These are phyloP conservation scores for Ceramica pisi DNA, from an alignment of 2,888 invertebrate species.

Conservation along the genomic window DNA sequence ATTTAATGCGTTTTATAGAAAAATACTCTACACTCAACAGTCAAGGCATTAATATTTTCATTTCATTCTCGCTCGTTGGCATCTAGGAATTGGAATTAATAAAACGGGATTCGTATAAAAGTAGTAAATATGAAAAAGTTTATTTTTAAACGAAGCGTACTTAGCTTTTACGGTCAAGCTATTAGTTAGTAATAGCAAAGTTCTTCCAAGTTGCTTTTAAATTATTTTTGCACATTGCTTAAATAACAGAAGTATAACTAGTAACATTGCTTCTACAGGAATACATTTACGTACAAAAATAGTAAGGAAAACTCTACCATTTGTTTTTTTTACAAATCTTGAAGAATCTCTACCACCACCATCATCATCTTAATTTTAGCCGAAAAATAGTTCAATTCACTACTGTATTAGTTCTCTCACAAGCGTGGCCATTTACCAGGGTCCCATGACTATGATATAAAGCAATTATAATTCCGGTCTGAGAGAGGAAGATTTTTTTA, in stretches of 20 bases:
- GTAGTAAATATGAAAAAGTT: background rate
- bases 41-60: slow-evolving; percentile 13
- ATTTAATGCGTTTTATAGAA: slow-evolving; percentile 22
- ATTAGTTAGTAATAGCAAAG: background rate
- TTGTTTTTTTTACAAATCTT: background rate
- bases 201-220: background rate
- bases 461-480: no score
- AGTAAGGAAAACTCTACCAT: background rate
- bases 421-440: no score
- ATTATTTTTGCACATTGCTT: background rate
- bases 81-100: slow-evolving; percentile 16
- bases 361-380: no score
- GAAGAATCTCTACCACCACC: no score
- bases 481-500: no score
- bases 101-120: background rate
- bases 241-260: background rate
- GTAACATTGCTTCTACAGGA: background rate
- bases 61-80: slow-evolving; percentile 16
- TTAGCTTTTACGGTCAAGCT: background rate
- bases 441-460: no score
- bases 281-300: background rate
- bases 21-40: slow-evolving; percentile 9
- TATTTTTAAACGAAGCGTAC: background rate
- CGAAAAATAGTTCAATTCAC: no score
- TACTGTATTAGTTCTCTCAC: no score